Evolutionary conservation across 2,888 invertebrate species (phyloP).

Genomic region (Pyrrhia umbra): DNA sequence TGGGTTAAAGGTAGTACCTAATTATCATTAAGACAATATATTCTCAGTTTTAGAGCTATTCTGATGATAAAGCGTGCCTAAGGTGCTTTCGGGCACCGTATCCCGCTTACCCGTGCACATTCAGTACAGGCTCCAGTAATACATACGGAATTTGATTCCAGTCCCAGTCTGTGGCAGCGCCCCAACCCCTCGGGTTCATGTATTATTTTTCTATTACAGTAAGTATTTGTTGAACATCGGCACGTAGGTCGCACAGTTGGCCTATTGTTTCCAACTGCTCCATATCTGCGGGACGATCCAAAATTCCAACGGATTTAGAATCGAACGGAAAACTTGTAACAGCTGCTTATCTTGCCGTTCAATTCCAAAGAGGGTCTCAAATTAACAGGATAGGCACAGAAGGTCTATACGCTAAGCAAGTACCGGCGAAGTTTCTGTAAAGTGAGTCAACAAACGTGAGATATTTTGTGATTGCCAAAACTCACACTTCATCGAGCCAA

Average conservation of each 20-base stretch:
- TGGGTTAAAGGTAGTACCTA: neutral
- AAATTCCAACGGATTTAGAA: constrained; percentile 50
- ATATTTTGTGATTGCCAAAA: neutral
- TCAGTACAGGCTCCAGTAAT: neutral
- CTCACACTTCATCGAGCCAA: neutral
- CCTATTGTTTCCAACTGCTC: constrained; percentile 51
- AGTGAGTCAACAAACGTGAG: neutral
- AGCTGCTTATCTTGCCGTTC: constrained; percentile 55
- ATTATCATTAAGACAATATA: neutral
- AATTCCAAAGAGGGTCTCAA: constrained; percentile 45
- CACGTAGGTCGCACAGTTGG: constrained; percentile 49
- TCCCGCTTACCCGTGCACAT: neutral
- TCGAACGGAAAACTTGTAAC: constrained; percentile 54
- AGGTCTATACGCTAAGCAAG: constrained; percentile 13
- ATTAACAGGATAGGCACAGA: constrained; percentile 17
- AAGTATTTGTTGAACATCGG: constrained; percentile 45
- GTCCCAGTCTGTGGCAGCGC: constrained; percentile 3
- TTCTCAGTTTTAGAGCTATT: neutral
- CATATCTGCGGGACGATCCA: constrained; percentile 33
- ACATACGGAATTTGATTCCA: constrained; percentile 3
- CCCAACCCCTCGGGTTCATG: constrained; percentile 32
- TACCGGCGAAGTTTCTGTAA: neutral
- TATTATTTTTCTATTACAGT: constrained; percentile 54
- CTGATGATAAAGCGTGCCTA: neutral
- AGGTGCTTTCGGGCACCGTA: neutral